Conservation (phyloP, 2,888 invertebrate species). For the Rhamphomyia laevipes region DNA sequence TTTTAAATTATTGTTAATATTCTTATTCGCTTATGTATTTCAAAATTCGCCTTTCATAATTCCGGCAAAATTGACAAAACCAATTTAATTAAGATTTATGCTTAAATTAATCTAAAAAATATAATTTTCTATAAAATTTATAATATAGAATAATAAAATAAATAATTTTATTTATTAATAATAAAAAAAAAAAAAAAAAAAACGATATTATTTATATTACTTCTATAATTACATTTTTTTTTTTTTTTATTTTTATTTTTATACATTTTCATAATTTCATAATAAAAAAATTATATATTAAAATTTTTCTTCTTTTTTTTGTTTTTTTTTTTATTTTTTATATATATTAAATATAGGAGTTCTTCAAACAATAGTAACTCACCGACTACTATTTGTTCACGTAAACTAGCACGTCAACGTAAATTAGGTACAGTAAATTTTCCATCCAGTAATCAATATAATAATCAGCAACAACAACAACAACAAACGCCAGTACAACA, state of each 20-base stretch:
- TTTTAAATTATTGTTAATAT: no score
- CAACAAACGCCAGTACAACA: background rate
- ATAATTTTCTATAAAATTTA: no score
- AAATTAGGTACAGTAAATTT: conserved; percentile 8
- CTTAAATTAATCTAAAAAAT: no score
- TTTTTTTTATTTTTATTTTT: no score
- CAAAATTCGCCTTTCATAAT: no score
- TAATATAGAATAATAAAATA: no score
- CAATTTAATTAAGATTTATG: no score
- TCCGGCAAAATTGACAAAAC: no score
- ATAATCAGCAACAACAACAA: background rate
- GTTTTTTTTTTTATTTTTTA: background rate
- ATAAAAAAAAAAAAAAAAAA: background rate
- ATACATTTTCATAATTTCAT: background rate
- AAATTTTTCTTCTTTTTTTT: background rate
- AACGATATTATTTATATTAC: background rate
- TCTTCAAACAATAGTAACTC: conserved; percentile 2
- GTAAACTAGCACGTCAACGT: conserved; percentile 8
- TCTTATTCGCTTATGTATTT: no score
- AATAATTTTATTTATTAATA: no score
- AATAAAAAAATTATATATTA: background rate
- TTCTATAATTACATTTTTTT: background rate
- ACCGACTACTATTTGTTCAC: conserved; percentile 6
- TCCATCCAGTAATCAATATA: background rate
- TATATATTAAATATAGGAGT: conserved; percentile 7